Conservation (phyloP, 2,888 invertebrate genomes). For the Alcis repandata region DNA sequence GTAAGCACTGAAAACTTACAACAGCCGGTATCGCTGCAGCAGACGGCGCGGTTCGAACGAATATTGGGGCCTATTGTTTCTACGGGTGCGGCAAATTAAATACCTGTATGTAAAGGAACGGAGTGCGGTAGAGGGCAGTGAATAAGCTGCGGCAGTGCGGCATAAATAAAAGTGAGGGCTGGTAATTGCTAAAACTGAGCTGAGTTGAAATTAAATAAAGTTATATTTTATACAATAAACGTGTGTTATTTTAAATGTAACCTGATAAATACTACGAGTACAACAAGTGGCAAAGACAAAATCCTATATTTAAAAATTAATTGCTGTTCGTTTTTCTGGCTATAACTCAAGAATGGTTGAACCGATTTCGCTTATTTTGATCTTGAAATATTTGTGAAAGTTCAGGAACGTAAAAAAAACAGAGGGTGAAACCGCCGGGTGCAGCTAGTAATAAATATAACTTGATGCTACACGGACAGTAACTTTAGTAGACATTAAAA, state of each 20-base stretch:
- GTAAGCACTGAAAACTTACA: conserved; percentile 32
- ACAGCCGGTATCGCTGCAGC: conserved; percentile 47
- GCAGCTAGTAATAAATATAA: too few relatives aligned
- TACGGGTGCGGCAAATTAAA: conserved; percentile 81
- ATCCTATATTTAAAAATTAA: too few relatives aligned
- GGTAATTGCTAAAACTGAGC: not conserved
- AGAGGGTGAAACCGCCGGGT: too few relatives aligned
- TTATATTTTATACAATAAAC: too few relatives aligned
- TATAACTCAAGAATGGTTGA: too few relatives aligned
- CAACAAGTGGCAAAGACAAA: too few relatives aligned
- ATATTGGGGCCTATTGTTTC: conserved; percentile 74
- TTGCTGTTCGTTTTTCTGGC: too few relatives aligned
- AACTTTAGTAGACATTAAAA: not conserved
- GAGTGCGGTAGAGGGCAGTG: conserved; percentile 14
- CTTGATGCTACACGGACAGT: not conserved
- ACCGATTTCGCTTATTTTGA: too few relatives aligned
- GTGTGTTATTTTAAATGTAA: too few relatives aligned
- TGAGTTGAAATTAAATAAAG: too few relatives aligned
- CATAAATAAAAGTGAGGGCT: not conserved
- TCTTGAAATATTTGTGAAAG: not conserved
- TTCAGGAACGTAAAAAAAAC: too few relatives aligned
- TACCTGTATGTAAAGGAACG: conserved; percentile 69
- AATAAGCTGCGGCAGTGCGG: not conserved
- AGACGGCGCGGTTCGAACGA: conserved; percentile 65
- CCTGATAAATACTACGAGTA: too few relatives aligned